phyloP scores from a whole-genome alignment of 1,140 invertebrate species.

The Aphaenogaster rudis region DNA sequence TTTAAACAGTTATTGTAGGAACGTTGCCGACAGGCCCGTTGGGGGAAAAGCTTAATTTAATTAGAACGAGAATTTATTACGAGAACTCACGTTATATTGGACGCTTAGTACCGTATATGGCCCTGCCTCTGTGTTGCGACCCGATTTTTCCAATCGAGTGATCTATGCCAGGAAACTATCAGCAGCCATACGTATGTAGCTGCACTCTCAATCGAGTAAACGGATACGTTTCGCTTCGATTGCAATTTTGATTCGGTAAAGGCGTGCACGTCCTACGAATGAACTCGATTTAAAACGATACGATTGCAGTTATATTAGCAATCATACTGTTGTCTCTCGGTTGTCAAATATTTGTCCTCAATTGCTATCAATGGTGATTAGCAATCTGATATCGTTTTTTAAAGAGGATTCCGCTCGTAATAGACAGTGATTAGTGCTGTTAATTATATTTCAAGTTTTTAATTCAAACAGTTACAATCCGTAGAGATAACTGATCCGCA shows the following conservation, averaged over 20 bases:
- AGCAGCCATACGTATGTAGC: background rate
- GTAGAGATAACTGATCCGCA: background rate
- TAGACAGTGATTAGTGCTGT: background rate
- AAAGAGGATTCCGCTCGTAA: background rate
- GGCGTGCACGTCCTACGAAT: conserved; percentile 8
- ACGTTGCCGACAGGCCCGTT: background rate
- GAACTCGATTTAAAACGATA: background rate
- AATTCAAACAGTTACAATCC: background rate
- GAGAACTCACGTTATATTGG: background rate
- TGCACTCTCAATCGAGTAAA: conserved; percentile 31
- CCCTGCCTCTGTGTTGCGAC: background rate
- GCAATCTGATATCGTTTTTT: background rate
- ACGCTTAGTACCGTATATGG: conserved; percentile 22
- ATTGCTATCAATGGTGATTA: background rate
- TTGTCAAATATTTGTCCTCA: background rate
- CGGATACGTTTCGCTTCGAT: conserved; percentile 42
- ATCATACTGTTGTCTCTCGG: background rate
- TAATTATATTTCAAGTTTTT: background rate
- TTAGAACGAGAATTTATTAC: conserved; percentile 54
- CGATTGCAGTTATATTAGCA: background rate
- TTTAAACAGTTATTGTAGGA: conserved; percentile 27
- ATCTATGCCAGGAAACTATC: conserved; percentile 67
- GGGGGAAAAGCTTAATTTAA: background rate
- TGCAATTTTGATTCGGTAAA: conserved; percentile 54
- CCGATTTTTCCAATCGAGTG: conserved; percentile 44